A percentile compares a stretch with the other conserved stretches of the same genome.
These are phyloP conservation scores for Pyrrhura leucotis DNA, from an alignment of 2,797 vertebrate genomes.

Conservation along the genomic window DNA sequence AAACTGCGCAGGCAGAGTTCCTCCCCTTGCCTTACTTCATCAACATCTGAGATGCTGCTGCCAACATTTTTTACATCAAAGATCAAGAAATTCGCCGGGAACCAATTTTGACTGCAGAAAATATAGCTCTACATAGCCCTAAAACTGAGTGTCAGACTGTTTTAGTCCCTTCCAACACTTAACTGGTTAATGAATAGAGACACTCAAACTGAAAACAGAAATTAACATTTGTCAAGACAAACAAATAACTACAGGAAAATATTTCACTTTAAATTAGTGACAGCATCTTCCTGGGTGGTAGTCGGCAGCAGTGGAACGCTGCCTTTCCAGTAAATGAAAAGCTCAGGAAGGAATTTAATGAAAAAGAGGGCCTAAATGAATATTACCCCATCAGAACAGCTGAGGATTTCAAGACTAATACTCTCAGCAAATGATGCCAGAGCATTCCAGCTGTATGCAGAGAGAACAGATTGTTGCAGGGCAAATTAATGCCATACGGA, in stretches of 20 bases:
- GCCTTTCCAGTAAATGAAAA: neutral
- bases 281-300: neutral
- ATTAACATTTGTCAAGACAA: neutral
- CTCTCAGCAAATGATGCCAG: neutral
- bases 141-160: neutral
- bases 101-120: neutral
- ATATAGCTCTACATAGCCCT: neutral
- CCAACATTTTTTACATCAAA: neutral
- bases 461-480: neutral
- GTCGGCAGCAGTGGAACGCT: neutral
- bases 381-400: neutral
- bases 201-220: neutral
- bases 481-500: neutral
- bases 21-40: neutral
- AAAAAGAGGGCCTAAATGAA: neutral
- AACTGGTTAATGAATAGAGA: neutral
- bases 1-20: fast-evolving
- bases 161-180: neutral
- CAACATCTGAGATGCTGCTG: neutral
- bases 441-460: neutral
- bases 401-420: neutral
- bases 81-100: neutral
- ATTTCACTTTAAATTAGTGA: neutral
- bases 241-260: neutral
- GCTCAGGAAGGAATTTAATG: neutral